phyloP scores from a whole-genome alignment of 2,797 vertebrate genomes.

The Gymnodraco acuticeps region DNA sequence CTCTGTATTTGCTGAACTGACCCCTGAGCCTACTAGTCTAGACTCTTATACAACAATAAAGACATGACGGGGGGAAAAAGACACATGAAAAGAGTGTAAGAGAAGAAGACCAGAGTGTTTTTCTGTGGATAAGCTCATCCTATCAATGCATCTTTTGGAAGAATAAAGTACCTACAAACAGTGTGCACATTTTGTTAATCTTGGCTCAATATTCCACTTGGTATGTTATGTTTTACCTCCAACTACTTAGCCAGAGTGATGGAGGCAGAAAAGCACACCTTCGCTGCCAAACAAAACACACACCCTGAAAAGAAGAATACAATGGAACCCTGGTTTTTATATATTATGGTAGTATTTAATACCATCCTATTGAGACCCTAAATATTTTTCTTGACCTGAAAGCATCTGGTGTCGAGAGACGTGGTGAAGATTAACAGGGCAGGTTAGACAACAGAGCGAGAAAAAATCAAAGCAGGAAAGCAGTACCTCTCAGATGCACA shows the following conservation, averaged over 20 bases:
- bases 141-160: constrained; percentile 2
- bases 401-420: constrained; percentile 57
- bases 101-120: constrained; percentile 4
- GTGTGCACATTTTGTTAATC: constrained; percentile 44
- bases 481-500: constrained; percentile 37
- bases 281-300: constrained; percentile 74
- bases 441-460: constrained; percentile 20
- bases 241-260: constrained; percentile 66
- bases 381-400: constrained; percentile 76
- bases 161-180: constrained; percentile 19
- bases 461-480: constrained; percentile 43
- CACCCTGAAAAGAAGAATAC: constrained; percentile 64
- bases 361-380: constrained; percentile 70
- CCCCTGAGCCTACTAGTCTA: constrained; percentile 61
- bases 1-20: constrained; percentile 61
- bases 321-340: constrained; percentile 68
- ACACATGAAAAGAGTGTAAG: constrained; percentile 20
- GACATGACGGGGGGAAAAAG: constrained; percentile 2
- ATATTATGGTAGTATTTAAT: constrained; percentile 81
- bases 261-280: constrained; percentile 70
- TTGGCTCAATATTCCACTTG: constrained; percentile 61
- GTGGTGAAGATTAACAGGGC: constrained; percentile 49
- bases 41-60: constrained; percentile 67
- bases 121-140: constrained; percentile 8
- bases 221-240: constrained; percentile 77